Percentiles rank a stretch among this genome's conserved stretches.
Evolutionary conservation across 2,888 invertebrate genomes (phyloP).

Genomic region (Rhyacophila evoluta): DNA sequence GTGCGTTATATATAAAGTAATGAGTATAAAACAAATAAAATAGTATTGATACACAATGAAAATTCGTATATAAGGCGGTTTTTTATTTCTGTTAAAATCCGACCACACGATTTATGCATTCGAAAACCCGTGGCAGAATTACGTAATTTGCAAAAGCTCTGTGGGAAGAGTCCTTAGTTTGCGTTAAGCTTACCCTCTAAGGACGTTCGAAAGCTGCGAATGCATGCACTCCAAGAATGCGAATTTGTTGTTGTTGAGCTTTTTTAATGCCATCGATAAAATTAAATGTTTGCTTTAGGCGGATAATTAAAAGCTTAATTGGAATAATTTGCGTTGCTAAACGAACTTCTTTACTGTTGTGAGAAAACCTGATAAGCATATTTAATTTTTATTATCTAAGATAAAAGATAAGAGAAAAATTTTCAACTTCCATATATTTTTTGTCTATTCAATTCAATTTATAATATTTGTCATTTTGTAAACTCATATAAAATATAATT

Average conservation of each 20-base stretch:
- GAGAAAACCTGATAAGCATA: neutral
- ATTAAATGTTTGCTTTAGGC: slow-evolving; percentile 12
- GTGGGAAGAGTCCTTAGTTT: slow-evolving; percentile 26
- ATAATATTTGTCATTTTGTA: too few species aligned
- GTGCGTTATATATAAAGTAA: too few species aligned
- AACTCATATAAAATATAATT: too few species aligned
- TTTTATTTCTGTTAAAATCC: neutral
- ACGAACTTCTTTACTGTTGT: neutral
- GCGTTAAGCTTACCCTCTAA: slow-evolving; percentile 18
- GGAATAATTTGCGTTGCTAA: slow-evolving; percentile 3
- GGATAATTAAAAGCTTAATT: neutral
- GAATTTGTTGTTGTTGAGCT: slow-evolving; percentile 19
- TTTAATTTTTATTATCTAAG: neutral
- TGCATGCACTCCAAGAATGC: slow-evolving; percentile 5
- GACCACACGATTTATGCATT: neutral
- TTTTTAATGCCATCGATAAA: slow-evolving; percentile 17
- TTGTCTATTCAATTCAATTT: too few species aligned
- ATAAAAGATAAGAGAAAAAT: too few species aligned
- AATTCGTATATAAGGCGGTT: too few species aligned
- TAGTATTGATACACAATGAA: too few species aligned
- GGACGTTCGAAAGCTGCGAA: slow-evolving; percentile 10
- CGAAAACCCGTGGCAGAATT: slow-evolving; percentile 29
- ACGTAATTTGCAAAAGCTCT: slow-evolving; percentile 38
- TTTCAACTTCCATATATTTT: too few species aligned
- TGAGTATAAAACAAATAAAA: too few species aligned